Percentiles rank a stretch among this genome's conserved stretches.
phyloP scores from a whole-genome alignment of 2,797 vertebrate species.

The Echeneis naucrates region DNA sequence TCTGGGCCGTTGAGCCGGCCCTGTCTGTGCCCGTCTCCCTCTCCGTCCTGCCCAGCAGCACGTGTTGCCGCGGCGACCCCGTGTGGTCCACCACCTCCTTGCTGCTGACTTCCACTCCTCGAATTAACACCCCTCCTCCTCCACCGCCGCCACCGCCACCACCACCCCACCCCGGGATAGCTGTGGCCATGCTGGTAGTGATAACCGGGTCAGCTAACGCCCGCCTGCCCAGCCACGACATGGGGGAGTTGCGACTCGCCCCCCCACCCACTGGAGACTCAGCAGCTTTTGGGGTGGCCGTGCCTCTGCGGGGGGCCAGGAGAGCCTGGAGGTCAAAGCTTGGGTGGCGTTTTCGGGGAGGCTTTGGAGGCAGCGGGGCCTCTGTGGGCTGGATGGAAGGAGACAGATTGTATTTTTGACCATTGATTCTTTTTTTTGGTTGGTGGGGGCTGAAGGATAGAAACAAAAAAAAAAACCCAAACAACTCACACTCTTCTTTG shows the following conservation, averaged over 20 bases:
- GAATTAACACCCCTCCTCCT: constrained; percentile 85
- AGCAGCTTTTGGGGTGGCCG: constrained; percentile 53
- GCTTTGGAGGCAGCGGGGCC: constrained; percentile 77
- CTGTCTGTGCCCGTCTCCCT: constrained; percentile 82
- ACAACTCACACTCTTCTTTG: constrained; percentile 84
- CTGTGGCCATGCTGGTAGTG: constrained; percentile 80
- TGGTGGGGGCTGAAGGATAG: background rate
- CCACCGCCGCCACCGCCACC: constrained; percentile 58
- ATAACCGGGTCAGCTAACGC: constrained; percentile 83
- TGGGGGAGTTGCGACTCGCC: constrained; percentile 75
- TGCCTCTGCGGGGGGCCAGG: constrained; percentile 79
- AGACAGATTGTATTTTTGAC: background rate
- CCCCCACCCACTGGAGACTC: constrained; percentile 60
- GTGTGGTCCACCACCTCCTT: constrained; percentile 93
- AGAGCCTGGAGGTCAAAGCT: constrained; percentile 88
- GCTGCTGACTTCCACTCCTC: constrained; percentile 94
- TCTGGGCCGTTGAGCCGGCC: constrained; percentile 77
- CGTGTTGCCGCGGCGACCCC: constrained; percentile 90
- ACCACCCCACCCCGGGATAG: constrained; percentile 78
- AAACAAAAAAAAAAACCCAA: background rate
- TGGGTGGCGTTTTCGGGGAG: constrained; percentile 84
- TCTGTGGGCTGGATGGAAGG: constrained; percentile 77
- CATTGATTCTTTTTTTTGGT: background rate
- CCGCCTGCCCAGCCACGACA: constrained; percentile 84
- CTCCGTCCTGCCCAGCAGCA: constrained; percentile 88